Base-by-base conservation (phyloP, 1,140 invertebrate genomes). In the Sycophaga agraensis region DNA sequence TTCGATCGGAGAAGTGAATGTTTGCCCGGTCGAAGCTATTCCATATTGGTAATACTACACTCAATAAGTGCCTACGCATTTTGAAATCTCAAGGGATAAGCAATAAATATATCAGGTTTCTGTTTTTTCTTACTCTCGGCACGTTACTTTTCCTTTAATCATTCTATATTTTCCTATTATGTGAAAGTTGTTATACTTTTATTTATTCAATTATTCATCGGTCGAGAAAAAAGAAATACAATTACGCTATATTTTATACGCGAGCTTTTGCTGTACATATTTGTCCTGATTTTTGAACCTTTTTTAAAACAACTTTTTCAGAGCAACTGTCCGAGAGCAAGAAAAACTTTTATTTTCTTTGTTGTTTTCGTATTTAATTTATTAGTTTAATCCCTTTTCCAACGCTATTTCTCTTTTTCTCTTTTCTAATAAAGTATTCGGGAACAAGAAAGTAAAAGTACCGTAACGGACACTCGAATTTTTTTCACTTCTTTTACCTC, bases 311-410 rank as follows among this genome's bases (percentile, higher is more conserved):
- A n/a, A n/a, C n/a, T n/a, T n/a, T n/a, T n/a, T n/a, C n/a, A n/a
- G n/a, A n/a, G n/a, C n/a, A 40, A 34, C 51, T 31, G 28, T 26
- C 19, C 26, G 49, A 57, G 60, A 63, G 51, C 45, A 57, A 63
- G 60, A 56, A 63, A 63, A 49, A 57, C 45, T 45, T 63, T 56
- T 37, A 26, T 62, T n/a, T 59, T 37, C 16, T 60, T 63, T 53
- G 53, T 63, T 63, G 60, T 57, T 63, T 63, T 56, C 39, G 53
- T 56, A 63, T 39, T 53, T 53, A 37, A 60, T 26, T 46, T 60
- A 37, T 51, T 56, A 40, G 55, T 56, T 42, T 50, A 19, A 42
- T 21, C 34, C 4, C 21, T 16, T 19, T 16, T 26, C 28, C 21
- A 4, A 21, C 42, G 16, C 31, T 58, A 12, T 12, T n/a, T 24